Conservation (phyloP, 1,140 invertebrate genomes). For the Drosophila athabasca region DNA sequence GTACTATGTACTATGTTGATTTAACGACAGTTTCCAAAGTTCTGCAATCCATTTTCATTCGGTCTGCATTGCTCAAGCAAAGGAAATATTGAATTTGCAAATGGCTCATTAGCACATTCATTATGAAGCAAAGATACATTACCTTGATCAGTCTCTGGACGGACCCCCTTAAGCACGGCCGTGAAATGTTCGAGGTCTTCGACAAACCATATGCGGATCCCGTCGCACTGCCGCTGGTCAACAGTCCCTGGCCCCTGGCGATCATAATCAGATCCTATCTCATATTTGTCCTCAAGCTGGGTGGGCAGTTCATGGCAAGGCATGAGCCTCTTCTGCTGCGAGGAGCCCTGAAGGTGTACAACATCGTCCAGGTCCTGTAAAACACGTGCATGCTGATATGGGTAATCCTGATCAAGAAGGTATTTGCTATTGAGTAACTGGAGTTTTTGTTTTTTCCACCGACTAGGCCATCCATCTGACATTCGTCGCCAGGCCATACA, state of each 20-base stretch:
- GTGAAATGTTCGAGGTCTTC: slow-evolving; percentile 32
- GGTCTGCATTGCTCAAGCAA: too few species aligned
- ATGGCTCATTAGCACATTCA: not conserved
- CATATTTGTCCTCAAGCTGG: slow-evolving; percentile 86
- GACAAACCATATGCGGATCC: slow-evolving; percentile 36
- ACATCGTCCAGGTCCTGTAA: slow-evolving; percentile 86
- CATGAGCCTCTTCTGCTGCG: slow-evolving; percentile 91
- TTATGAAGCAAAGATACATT: not conserved
- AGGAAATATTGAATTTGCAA: not conserved
- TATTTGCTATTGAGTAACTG: not conserved
- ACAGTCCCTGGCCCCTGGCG: slow-evolving; percentile 88
- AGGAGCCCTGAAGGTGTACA: slow-evolving; percentile 90
- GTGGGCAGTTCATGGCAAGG: slow-evolving; percentile 91
- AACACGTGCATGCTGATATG: slow-evolving; percentile 25
- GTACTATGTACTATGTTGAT: too few species aligned
- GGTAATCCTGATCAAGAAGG: slow-evolving; percentile 12
- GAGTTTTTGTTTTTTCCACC: not conserved
- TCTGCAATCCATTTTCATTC: too few species aligned
- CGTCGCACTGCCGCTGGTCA: slow-evolving; percentile 86
- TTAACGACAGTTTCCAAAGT: too few species aligned
- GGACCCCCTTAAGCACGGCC: not conserved
- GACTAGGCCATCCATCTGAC: slow-evolving; percentile 20
- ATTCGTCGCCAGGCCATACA: slow-evolving; percentile 11
- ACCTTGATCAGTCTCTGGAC: not conserved
- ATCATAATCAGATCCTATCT: slow-evolving; percentile 89